Evolutionary conservation across 2,797 vertebrate species (phyloP), one percentile per base, ranked within the genome.

Genomic region (Epinephelus coioides): DNA sequence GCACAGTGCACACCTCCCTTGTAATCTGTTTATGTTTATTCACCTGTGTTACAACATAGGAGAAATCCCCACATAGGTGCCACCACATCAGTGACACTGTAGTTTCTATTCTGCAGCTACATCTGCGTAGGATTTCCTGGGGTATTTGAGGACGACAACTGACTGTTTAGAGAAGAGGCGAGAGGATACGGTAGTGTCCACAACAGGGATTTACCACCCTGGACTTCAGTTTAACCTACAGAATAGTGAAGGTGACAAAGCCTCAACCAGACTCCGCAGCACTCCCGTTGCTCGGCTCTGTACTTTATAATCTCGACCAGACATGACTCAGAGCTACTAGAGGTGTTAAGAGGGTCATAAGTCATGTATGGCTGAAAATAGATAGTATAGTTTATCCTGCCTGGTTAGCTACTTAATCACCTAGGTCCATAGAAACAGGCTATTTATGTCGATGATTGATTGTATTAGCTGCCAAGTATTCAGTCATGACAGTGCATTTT

Each of bases 291-390:
- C 85, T 82, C 78, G 70, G 75, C 78, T 73, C 82, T 78, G 71
- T 73, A 73, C 87, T 91, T 88, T 83, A 85, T 91, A 88, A 92
- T 90, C 76, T 79, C 54, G 72, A 85, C 69, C 86, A 92, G 91
- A 93, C 82, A 83, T 92, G 91, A 91, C 81, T 92, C 89, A 93
- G 89, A 91, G 88, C 88, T 91, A 90, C 85, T 88, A 85, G 85
- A 91, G 83, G 90, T 91, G 91, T 88, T 89, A 91, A 90, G 87
- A 92, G 87, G 89, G 86, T 90, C 87, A 91, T 90, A 93, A 90
- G 91, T 93, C 92, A 92, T 89, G 82, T 74, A 79, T 73, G 67
- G 83, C 91, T 92, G 85, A 86, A 90, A 94, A 93, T 93, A 92
- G 92, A 92, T 90, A 85, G 83, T 88, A 90, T 91, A 91, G 90